Base-by-base conservation (phyloP, 2,888 invertebrate species). In the Sipha maydis region DNA sequence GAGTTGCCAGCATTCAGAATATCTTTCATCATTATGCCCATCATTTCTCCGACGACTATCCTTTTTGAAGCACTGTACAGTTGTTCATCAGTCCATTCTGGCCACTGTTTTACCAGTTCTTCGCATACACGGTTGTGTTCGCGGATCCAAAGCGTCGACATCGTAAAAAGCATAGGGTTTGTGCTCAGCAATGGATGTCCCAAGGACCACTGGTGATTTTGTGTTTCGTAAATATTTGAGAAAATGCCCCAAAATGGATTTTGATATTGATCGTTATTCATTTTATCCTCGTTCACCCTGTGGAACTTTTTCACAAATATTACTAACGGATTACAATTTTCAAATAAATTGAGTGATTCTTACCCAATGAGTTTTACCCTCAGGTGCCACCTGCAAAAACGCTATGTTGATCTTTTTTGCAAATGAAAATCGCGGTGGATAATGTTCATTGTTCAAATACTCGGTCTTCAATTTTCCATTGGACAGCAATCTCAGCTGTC, bases 121-220 rank as follows among this genome's bases (percentile, higher is more conserved):
- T 86, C 54, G n/a, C 79, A 79, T 28, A 86, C 79, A 19, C 85
- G 85, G 38, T 86, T 86, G 56, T 79, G 85, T 56, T 86, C 85
- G 5, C 85, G 85, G 0, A 73, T n/a, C 85, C 85, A 86, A 11
- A 86, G 71, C 0, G 79, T 79, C 0, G 85, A 86, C 56, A 86
- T 28, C 0, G 5, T 54, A 9, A 73, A 79, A 9, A 86, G n/a
- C 69, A 56, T n/a, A 0, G 85, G 73, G 11, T 14, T 73, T 34
- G 31, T 25, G 77, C 69, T 56, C 21, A 38, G n/a, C 38, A 73
- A 14, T 9, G 61, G 76, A 61, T 84, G 76, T 7, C 84, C 84
- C 84, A 61, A 38, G 3, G 76, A 61, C 84, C 84, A 84, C 28
- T 73, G 41, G 21, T 7, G 21, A 3, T 67, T 67, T n/a, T n/a